A percentile compares a stretch with the other conserved stretches of the same genome.
Conservation (phyloP, 2,888 invertebrate genomes). For the Dysmachus trigonus region DNA sequence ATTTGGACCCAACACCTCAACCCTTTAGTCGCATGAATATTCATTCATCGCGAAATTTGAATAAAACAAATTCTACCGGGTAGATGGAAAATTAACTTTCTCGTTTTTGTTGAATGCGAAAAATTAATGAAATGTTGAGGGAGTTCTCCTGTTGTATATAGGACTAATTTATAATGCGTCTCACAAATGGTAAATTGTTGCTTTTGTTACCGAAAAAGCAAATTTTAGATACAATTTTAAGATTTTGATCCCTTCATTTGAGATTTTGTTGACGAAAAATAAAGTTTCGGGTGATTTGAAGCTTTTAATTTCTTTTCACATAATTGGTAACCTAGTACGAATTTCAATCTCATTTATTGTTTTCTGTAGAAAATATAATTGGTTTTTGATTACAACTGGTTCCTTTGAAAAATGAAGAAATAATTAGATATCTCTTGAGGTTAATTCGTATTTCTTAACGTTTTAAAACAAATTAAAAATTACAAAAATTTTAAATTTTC, state of each 20-base stretch:
- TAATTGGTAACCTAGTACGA: background rate
- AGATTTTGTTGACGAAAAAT: background rate
- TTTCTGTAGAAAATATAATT: background rate
- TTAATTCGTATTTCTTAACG: too few species aligned
- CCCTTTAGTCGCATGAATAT: conserved; percentile 21
- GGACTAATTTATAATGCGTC: background rate
- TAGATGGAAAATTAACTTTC: conserved; percentile 21
- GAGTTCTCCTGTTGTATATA: background rate
- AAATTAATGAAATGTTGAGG: conserved; percentile 6
- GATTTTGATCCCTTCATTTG: background rate
- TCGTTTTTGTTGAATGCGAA: conserved; percentile 6
- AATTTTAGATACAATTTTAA: background rate
- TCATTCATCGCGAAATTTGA: conserved; percentile 17
- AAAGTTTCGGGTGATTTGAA: background rate
- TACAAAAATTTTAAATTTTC: too few species aligned
- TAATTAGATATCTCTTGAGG: too few species aligned
- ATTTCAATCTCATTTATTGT: background rate
- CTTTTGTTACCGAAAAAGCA: background rate
- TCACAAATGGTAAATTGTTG: background rate
- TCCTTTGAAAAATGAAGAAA: too few species aligned
- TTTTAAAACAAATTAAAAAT: too few species aligned
- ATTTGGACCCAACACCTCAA: background rate
- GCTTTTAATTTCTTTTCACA: background rate
- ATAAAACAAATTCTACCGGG: conserved; percentile 24
- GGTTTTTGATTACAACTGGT: background rate